phyloP scores from a whole-genome alignment of 2,888 invertebrate species.

The Conomelus anceps region DNA sequence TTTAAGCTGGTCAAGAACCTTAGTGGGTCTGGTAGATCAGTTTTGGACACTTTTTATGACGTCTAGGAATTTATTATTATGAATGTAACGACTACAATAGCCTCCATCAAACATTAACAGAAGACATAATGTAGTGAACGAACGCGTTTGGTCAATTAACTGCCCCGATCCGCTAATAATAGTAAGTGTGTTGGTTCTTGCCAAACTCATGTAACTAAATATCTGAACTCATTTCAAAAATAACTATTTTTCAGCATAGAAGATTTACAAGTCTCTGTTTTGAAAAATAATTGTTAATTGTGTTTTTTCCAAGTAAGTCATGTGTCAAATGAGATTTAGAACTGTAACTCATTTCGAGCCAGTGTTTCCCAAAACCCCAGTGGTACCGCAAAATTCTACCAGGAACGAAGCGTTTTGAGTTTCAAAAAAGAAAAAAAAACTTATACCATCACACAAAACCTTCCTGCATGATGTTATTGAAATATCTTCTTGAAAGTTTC shows the following conservation, averaged over 20 bases:
- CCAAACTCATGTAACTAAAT: not conserved
- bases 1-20: too few relatives aligned
- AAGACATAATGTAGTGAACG: not conserved
- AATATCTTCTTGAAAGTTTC: too few relatives aligned
- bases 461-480: too few relatives aligned
- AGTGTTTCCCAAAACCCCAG: too few relatives aligned
- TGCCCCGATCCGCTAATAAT: not conserved
- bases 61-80: too few relatives aligned
- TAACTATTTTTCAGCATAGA: not conserved
- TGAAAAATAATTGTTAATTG: not conserved
- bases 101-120: not conserved
- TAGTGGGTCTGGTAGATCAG: too few relatives aligned
- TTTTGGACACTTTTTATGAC: too few relatives aligned
- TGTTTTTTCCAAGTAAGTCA: not conserved
- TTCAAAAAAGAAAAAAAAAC: too few relatives aligned
- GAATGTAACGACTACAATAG: not conserved
- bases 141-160: not conserved
- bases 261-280: not conserved
- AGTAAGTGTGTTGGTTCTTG: not conserved
- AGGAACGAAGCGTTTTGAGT: too few relatives aligned
- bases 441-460: too few relatives aligned
- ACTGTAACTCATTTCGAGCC: too few relatives aligned
- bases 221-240: not conserved
- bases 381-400: too few relatives aligned
- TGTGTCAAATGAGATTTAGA: not conserved